Percentiles rank a stretch among this genome's conserved stretches.
These are phyloP conservation scores for Parus major DNA, from an alignment of 2,113 vertebrate genomes.

Conservation along the genomic window DNA sequence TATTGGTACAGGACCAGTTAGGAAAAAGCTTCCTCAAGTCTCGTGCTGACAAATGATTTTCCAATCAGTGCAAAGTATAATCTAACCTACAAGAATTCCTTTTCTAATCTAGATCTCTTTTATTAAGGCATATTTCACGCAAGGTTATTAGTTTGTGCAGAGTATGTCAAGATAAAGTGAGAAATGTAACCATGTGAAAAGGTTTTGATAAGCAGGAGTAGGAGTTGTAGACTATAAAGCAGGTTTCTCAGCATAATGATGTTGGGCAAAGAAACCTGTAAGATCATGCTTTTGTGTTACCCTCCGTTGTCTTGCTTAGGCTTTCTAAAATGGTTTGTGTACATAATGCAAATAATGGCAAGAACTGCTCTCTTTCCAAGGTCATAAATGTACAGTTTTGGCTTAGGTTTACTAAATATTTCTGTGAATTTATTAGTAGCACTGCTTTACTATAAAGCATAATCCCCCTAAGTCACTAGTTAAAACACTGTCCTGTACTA, in stretches of 20 bases:
- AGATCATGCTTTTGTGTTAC: neutral
- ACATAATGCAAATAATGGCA: neutral
- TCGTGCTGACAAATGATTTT: neutral
- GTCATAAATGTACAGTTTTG: neutral
- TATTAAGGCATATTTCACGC: neutral
- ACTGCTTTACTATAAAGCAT: neutral
- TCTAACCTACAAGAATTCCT: neutral
- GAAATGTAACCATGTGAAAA: neutral
- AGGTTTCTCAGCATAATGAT: neutral
- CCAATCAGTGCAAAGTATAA: neutral
- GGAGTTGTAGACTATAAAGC: neutral
- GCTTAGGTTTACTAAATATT: neutral
- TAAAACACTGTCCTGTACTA: neutral
- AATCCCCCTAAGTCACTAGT: neutral
- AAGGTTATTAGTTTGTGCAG: neutral
- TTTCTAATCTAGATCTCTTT: neutral
- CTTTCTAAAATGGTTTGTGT: neutral
- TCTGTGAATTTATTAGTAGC: neutral
- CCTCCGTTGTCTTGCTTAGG: neutral
- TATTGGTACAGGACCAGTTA: neutral
- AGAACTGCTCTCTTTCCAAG: neutral
- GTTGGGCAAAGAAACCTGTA: neutral
- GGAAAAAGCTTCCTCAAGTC: neutral
- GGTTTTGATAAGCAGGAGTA: neutral
- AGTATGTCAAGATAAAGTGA: slow-evolving; percentile 16